A percentile compares a stretch with the other conserved stretches of the same genome.
Evolutionary conservation across 2,797 vertebrate species (phyloP).

Genomic region (Peromyscus melanophrys): DNA sequence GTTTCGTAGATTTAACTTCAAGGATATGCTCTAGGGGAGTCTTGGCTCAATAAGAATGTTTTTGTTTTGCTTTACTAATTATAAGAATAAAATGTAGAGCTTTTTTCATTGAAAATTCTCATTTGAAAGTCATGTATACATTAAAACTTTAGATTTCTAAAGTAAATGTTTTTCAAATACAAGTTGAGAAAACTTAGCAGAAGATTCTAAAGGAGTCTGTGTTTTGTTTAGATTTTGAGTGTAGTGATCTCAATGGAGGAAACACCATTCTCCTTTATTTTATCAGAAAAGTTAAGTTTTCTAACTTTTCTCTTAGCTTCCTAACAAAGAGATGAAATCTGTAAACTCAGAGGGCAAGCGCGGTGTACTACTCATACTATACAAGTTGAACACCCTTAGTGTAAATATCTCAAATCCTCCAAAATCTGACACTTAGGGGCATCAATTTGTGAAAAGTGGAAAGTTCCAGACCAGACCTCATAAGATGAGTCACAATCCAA

Average conservation of each 20-base stretch:
- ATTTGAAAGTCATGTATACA: constrained; percentile 41
- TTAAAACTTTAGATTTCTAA: constrained; percentile 32
- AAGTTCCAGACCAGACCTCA: neutral
- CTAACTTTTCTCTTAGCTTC: constrained; percentile 36
- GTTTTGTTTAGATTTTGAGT: constrained; percentile 1
- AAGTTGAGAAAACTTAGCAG: neutral
- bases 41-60: constrained; percentile 16
- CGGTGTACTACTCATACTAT: neutral
- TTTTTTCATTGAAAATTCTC: constrained; percentile 47
- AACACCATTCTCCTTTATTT: neutral
- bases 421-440: neutral
- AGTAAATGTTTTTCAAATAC: constrained; percentile 38
- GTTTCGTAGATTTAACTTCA: neutral
- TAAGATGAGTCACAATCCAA: neutral
- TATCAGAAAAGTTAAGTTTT: neutral
- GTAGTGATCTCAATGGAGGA: neutral
- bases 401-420: neutral
- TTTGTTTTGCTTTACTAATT: constrained; percentile 37
- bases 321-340: constrained; percentile 3
- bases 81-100: constrained; percentile 23
- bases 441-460: neutral
- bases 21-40: neutral
- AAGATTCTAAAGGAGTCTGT: neutral
- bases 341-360: neutral
- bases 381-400: neutral